These are phyloP conservation scores for Ctenodactylus gundi DNA, from an alignment of 2,113 vertebrate genomes.

Conservation along the genomic window DNA sequence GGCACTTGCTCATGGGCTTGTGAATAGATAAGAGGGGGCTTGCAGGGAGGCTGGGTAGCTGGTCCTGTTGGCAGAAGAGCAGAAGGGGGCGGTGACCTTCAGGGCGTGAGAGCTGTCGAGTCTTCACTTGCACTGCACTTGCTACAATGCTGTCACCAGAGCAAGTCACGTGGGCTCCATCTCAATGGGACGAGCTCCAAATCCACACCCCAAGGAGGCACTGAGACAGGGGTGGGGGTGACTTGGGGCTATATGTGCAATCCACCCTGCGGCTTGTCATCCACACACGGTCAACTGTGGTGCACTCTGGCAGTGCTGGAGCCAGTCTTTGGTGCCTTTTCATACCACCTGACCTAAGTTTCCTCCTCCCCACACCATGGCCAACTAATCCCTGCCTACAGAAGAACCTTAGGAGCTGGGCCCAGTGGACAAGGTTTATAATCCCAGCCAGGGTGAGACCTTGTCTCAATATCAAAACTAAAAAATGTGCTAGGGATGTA, in stretches of 20 bases:
- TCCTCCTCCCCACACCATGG: neutral
- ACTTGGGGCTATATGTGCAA: too few relatives aligned
- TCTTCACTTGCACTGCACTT: too few relatives aligned
- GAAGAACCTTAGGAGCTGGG: neutral
- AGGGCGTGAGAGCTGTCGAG: rapidly evolving
- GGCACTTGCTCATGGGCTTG: neutral
- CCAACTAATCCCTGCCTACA: neutral
- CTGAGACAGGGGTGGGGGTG: too few relatives aligned
- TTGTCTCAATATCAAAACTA: too few relatives aligned
- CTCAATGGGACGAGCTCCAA: neutral
- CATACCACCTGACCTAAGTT: neutral
- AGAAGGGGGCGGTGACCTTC: neutral
- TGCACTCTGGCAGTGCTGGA: rapidly evolving
- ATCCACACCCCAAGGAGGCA: neutral
- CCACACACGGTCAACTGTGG: rapidly evolving
- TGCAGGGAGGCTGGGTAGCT: too few relatives aligned
- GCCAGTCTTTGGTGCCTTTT: neutral
- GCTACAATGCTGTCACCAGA: neutral
- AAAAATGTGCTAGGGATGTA: too few relatives aligned
- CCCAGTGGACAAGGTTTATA: too few relatives aligned
- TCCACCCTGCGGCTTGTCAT: too few relatives aligned
- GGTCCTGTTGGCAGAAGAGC: neutral
- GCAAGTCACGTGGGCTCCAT: neutral
- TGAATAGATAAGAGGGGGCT: neutral
- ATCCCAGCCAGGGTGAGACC: too few relatives aligned